These are phyloP conservation scores for Tolypeutes matacus DNA, from an alignment of 2,797 vertebrate species.

Conservation along the genomic window DNA sequence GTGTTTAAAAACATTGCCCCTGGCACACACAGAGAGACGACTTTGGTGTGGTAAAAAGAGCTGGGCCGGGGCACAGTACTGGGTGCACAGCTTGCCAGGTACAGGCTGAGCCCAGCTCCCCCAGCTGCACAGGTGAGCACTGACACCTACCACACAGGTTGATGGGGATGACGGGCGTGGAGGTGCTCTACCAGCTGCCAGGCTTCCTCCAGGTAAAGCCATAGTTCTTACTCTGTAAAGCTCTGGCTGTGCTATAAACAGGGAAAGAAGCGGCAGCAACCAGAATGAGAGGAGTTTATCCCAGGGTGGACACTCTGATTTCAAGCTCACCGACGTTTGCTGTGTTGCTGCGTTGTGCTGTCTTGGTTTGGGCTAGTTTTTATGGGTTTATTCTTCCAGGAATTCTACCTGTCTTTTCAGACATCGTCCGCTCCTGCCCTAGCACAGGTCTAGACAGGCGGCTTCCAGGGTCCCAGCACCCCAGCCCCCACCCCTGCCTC, in stretches of 20 bases:
- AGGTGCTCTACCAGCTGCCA: background rate
- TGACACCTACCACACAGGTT: background rate
- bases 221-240: background rate
- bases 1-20: background rate
- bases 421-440: background rate
- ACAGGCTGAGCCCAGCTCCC: background rate
- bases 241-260: background rate
- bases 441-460: background rate
- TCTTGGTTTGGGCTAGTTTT: background rate
- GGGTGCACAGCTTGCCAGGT: rapidly evolving
- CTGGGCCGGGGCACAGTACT: background rate
- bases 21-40: background rate
- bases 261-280: background rate
- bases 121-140: rapidly evolving
- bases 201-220: background rate
- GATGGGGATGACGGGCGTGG: rapidly evolving
- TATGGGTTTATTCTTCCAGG: background rate
- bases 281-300: background rate
- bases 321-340: background rate
- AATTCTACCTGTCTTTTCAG: background rate
- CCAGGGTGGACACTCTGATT: background rate
- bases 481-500: background rate
- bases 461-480: background rate
- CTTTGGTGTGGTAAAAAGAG: background rate
- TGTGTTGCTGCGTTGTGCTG: background rate